A percentile compares a stretch with the other conserved stretches of the same genome.
phyloP scores from a whole-genome alignment of 2,113 vertebrate species.

The Tretioscincus oriximinensis region DNA sequence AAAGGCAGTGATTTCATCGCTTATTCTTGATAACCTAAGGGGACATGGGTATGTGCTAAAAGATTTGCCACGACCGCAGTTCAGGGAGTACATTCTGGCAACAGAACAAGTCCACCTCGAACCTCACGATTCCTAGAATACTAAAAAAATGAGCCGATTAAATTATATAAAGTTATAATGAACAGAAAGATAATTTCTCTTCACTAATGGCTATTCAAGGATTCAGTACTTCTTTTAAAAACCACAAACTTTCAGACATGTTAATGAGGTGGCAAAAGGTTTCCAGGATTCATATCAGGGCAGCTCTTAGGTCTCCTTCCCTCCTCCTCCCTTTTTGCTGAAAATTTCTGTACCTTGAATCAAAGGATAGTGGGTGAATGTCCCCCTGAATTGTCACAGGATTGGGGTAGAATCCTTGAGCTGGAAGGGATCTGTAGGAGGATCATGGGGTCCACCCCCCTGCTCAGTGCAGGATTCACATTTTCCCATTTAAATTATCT shows the following conservation, averaged over 20 bases:
- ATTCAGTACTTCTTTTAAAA: conserved; percentile 37
- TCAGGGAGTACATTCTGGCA: conserved; percentile 60
- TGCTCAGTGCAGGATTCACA: no score
- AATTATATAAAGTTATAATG: conserved; percentile 65
- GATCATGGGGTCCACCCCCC: no score
- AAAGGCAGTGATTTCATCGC: conserved; percentile 58
- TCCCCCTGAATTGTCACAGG: neutral
- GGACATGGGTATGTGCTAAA: conserved; percentile 60
- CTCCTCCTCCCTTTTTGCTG: neutral
- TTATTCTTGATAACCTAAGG: conserved; percentile 63
- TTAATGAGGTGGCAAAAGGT: conserved; percentile 25
- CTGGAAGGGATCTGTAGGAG: no score
- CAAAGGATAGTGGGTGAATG: neutral
- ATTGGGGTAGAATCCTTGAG: no score
- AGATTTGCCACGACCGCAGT: conserved; percentile 47
- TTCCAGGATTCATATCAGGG: conserved; percentile 40
- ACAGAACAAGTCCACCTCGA: conserved; percentile 34
- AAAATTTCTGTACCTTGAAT: conserved; percentile 36
- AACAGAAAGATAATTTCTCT: conserved; percentile 60
- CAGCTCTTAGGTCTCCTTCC: conserved; percentile 17
- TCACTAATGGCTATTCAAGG: conserved; percentile 54
- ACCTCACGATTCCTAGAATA: conserved; percentile 49
- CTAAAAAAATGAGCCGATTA: conserved; percentile 54
- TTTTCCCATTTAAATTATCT: no score
- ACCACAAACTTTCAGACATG: conserved; percentile 40